phyloP scores from a whole-genome alignment of 2,888 invertebrate species.

The Lasioglossum malachurum region DNA sequence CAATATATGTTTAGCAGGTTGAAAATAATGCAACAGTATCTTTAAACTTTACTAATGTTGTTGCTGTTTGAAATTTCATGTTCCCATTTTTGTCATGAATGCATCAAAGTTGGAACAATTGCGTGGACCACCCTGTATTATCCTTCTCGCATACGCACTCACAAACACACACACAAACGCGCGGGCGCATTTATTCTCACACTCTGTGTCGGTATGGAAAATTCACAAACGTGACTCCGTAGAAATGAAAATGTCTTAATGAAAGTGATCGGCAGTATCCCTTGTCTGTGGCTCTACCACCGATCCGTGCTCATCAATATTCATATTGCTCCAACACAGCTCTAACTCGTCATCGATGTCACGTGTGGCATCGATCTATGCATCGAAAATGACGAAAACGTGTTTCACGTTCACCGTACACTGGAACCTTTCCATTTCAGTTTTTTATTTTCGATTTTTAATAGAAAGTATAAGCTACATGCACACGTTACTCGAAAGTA shows the following conservation, averaged over 20 bases:
- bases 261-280: not conserved
- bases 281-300: not conserved
- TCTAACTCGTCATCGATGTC: not conserved
- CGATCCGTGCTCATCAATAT: not conserved
- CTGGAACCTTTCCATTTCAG: not conserved
- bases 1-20: too few species aligned
- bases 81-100: too few species aligned
- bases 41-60: too few species aligned
- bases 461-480: not conserved
- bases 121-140: not conserved
- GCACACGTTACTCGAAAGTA: not conserved
- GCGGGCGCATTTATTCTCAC: too few species aligned
- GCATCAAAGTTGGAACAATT: not conserved
- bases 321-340: not conserved
- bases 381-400: not conserved
- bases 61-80: too few species aligned
- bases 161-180: too few species aligned
- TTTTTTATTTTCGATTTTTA: not conserved
- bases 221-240: slow-evolving; percentile 49
- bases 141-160: not conserved
- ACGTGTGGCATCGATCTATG: not conserved
- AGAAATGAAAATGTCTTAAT: slow-evolving; percentile 17
- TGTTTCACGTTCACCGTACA: not conserved
- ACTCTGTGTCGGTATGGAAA: slow-evolving; percentile 89
- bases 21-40: too few species aligned